Evolutionary conservation across 2,888 invertebrate species (phyloP).

Genomic region (Nomada ferruginata): DNA sequence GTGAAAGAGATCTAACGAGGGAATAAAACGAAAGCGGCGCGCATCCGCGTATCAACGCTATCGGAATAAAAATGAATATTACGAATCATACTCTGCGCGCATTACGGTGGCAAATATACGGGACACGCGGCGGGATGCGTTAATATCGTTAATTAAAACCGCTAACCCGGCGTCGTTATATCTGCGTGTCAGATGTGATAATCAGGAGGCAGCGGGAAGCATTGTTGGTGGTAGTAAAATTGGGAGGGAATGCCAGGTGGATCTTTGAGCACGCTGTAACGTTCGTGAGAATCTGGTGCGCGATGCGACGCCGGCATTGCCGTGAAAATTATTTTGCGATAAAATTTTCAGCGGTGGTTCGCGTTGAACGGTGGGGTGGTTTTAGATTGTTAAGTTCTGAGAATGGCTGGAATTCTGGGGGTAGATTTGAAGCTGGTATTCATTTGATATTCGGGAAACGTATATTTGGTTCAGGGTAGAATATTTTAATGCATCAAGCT

Average conservation of each 20-base stretch:
- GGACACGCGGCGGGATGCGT: constrained; percentile 34
- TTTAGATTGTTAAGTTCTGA: neutral
- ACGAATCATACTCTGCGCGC: neutral
- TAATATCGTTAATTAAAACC: constrained; percentile 70
- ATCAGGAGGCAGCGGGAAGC: constrained; percentile 6
- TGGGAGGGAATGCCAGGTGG: neutral
- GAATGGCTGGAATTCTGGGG: no score
- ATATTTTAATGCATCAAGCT: no score
- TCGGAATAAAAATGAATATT: constrained; percentile 13
- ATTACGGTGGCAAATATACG: constrained; percentile 1
- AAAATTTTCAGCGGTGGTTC: neutral
- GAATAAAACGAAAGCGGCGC: neutral
- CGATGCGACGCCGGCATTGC: neutral
- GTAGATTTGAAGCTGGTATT: no score
- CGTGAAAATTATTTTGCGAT: neutral
- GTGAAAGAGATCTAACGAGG: neutral
- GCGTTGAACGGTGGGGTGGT: neutral
- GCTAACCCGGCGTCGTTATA: constrained; percentile 28
- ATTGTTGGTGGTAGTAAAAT: constrained; percentile 2
- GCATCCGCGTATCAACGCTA: neutral
- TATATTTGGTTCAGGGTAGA: no score
- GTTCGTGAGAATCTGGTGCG: no score
- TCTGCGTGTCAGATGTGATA: constrained; percentile 44
- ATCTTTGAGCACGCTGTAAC: constrained; percentile 22
- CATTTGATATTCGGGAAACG: no score